Base-by-base conservation (phyloP, 2,797 vertebrate genomes). In the Pangasius mekongensis region DNA sequence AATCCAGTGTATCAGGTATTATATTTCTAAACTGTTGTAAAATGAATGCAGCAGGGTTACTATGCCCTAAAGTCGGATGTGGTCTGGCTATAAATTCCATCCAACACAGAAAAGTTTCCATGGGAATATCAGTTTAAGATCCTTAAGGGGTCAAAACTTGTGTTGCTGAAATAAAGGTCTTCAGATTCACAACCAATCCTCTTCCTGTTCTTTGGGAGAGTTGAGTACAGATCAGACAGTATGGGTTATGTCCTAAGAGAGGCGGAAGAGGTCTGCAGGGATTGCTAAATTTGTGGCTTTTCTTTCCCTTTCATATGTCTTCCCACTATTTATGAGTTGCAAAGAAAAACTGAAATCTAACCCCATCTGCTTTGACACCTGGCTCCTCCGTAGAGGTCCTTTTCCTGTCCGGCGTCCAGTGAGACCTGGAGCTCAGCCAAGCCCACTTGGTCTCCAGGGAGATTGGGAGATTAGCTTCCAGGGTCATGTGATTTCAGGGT, bases 391-490 rank as follows among this genome's bases (percentile, higher is more conserved):
- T 87, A 69, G 43, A 73, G 88, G 83, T 88, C 76, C 83, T 89
- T 87, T 90, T 92, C 88, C 92, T 93, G 91, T 87, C 78, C 43
- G 71, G 27, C 64, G 49, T 90, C 92, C 90, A 90, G 89, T 92
- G 89, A 88, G 66, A 92, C 82, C 86, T 92, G 92, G 91, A 91
- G 47, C 39, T 74, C 27, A 47, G 90, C 92, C 94, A 93, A 87
- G 16, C 58, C 56, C 18, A 52, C 88, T 83, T 47, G 58, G 88
- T 92, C 89, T 88, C 92, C 91, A 89, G 76, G 89, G 92, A 85
- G 87, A 91, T 84, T 52, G 10, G 22, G 49, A 87, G 90, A 93
- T 93, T 90, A 92, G 88, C 91, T 91, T 91, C 91, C 90, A 92
- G 88, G 67, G 89, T 88, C 81, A 69, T 91, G 91, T 92, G 92